Evolutionary conservation across 2,113 vertebrate genomes (phyloP).

Genomic region (Oreochromis aureus): DNA sequence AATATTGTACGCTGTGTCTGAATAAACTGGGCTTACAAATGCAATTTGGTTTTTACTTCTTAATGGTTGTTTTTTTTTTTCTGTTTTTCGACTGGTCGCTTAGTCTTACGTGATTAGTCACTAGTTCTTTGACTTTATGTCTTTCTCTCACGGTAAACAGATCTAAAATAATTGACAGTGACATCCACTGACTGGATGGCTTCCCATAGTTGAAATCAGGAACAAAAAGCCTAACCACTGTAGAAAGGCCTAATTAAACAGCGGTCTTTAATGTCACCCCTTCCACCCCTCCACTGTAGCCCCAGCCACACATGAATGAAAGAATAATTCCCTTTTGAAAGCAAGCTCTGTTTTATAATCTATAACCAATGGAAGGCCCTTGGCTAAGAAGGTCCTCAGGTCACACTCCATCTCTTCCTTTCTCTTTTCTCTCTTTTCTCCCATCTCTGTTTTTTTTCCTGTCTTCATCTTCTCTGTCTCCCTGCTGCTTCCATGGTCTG

Average conservation of each 20-base stretch:
- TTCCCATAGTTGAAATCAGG: not conserved
- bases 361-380: constrained; percentile 34
- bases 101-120: not conserved
- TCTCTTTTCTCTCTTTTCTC: not conserved
- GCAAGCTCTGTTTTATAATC: constrained; percentile 50
- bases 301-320: constrained; percentile 42
- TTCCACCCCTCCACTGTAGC: constrained; percentile 13
- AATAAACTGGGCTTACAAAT: not conserved
- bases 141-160: not conserved
- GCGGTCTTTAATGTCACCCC: constrained; percentile 40
- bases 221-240: constrained; percentile 51
- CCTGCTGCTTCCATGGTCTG: constrained; percentile 34
- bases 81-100: not conserved
- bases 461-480: not conserved
- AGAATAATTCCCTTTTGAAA: constrained; percentile 60
- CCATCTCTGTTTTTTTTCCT: not conserved
- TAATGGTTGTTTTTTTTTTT: not conserved
- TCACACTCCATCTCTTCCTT: constrained; percentile 52
- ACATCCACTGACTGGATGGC: not conserved
- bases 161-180: not conserved
- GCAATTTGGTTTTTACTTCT: not conserved
- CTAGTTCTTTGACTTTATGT: not conserved
- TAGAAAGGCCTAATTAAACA: constrained; percentile 59
- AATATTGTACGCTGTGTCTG: not conserved
- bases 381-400: constrained; percentile 23